Evolutionary conservation across 64 coral and sea anemone species (phyloP).

Genomic region (Catalaphyllia jardinei): DNA sequence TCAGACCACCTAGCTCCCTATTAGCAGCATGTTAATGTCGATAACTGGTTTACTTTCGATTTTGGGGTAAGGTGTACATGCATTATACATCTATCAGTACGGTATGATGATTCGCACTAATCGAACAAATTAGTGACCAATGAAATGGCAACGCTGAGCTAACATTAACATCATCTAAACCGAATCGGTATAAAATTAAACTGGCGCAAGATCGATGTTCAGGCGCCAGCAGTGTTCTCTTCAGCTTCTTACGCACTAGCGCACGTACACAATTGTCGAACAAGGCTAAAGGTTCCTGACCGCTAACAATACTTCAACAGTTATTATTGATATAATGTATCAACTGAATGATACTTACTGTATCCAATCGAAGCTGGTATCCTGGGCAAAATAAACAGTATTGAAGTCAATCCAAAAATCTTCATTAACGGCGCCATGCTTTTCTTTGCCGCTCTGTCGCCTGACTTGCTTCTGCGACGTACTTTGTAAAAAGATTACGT

Average conservation of each 20-base stretch:
- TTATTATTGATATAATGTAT: background rate
- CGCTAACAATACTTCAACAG: background rate
- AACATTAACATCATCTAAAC: too few species aligned
- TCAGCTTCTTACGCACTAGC: too few species aligned
- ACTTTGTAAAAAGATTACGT: background rate
- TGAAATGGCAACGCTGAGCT: background rate
- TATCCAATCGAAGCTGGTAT: background rate
- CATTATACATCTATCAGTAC: background rate
- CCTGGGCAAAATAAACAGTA: constrained; percentile 2
- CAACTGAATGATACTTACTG: background rate
- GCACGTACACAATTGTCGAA: too few species aligned
- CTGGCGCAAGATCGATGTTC: too few species aligned
- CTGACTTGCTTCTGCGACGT: background rate
- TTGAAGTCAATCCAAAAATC: background rate
- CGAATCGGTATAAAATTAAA: too few species aligned
- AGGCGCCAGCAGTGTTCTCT: too few species aligned
- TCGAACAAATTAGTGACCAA: background rate
- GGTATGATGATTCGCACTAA: background rate
- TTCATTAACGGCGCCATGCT: background rate
- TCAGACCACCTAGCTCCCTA: background rate
- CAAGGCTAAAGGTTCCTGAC: too few species aligned
- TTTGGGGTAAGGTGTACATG: background rate
- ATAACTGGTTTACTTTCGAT: background rate
- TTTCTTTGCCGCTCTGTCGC: background rate
- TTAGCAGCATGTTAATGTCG: background rate